Base-by-base conservation (phyloP, 2,888 invertebrate genomes). In the Scrobipalpa costella region DNA sequence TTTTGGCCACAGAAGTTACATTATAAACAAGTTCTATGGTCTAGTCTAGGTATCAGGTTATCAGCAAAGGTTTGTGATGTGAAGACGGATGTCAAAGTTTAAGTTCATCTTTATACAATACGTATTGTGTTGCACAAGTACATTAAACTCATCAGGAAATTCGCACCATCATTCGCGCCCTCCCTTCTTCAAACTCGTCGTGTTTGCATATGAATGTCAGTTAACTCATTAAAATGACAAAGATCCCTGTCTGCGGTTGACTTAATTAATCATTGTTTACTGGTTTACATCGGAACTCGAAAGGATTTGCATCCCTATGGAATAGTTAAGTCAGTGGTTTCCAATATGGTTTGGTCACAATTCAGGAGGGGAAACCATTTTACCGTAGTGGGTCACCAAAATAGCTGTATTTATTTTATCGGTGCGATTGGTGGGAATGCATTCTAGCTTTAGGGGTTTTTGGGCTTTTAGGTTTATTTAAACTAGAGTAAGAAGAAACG, bases 231-330 rank as follows among this genome's bases (percentile, higher is more conserved):
- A 84, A 80, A 89, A 89, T 88, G 83, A 88, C 89, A 90, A 90
- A 87, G 88, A 86, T 84, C 81, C 57, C 50, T 76, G 74, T 75
- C 78, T 75, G 65, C 76, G 67, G 66, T 77, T 79, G 85, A 85
- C 81, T 88, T 86, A 87, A 90, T 89, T 89, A 88, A 88, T 90
- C 87, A 88, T 87, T 87, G 86, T 84, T 85, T 81, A 79, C 84
- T 86, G 84, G 88, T 88, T 85, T 84, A 15, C 33, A 55, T 34
- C 55, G 71, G 79, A 83, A 78, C 80, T 82, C 50, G 50, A 13
- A 72, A 71, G 76, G 83, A 88, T 88, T 88, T 84, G 84, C 87
- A 88, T 88, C 78, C 78, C 78, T 82, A 86, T 87, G 81, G 81
- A 78, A 78, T 82, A 77, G 78, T 78, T 80, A 73, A 81, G 73